These are phyloP conservation scores for Zingel zingel DNA, from an alignment of 2,113 vertebrate species.

Conservation along the genomic window DNA sequence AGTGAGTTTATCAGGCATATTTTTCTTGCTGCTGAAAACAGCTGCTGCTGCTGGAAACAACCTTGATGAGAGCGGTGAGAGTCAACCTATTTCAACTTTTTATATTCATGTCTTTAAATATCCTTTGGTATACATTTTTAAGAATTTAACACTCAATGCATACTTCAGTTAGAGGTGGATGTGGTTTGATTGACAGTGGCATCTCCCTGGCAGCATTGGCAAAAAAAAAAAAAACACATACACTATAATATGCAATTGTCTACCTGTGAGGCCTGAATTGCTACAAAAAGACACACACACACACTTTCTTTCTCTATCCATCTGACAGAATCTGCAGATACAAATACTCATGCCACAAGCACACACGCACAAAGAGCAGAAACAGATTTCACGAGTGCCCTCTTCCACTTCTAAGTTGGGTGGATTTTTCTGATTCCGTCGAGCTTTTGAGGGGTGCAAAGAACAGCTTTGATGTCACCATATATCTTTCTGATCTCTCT, in stretches of 20 bases:
- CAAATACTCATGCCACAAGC: conserved; percentile 6
- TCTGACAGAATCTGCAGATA: neutral
- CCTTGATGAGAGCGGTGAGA: no score
- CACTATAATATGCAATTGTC: conserved; percentile 60
- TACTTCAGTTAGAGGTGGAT: no score
- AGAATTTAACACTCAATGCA: no score
- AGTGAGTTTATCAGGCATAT: neutral
- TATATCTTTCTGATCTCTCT: conserved; percentile 80
- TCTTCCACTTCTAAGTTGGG: conserved; percentile 33
- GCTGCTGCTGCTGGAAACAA: no score
- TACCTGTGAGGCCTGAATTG: conserved; percentile 75
- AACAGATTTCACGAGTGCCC: conserved; percentile 7
- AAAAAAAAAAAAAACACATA: no score
- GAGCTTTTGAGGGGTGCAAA: conserved; percentile 69
- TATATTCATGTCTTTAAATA: no score
- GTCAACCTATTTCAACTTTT: no score
- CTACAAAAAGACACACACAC: conserved; percentile 63
- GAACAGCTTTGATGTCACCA: conserved; percentile 75
- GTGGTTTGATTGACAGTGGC: no score
- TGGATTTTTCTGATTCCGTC: conserved; percentile 61
- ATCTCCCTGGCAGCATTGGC: no score
- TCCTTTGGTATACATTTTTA: no score
- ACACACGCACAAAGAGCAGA: conserved; percentile 13
- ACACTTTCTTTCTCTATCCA: neutral
- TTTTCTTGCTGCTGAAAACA: no score